Base-by-base conservation (phyloP, 2,113 vertebrate species). In the Bujurquina vittata region DNA sequence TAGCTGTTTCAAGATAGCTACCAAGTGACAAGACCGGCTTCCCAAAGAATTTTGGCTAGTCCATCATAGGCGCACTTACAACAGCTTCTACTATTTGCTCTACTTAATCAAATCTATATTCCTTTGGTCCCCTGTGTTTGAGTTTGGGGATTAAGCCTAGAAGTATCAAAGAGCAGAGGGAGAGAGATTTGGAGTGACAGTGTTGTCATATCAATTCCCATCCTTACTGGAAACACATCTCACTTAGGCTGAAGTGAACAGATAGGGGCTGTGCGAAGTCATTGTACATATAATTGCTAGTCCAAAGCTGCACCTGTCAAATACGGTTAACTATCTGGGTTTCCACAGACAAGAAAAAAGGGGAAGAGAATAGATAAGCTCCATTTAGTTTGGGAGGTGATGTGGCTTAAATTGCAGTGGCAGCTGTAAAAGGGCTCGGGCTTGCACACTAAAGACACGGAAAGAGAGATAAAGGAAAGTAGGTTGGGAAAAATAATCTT, bases 231-330 rank as follows among this genome's bases (percentile, higher is more conserved):
- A 84, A 80, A 79, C 86, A 75, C 79, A 75, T 86, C 65, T 93
- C 79, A 83, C 67, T 89, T 89, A 84, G 86, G 72, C 84, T 83
- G 74, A 74, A 81, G 23, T 76, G 79, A 92, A 85, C 81, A 88
- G 84, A 91, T 80, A 88, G 77, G 81, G 37, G 75, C 84, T n/a
- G 26, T 74, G 77, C 60, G 84, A 80, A 75, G 75, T 82, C 65
- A 85, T 77, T 90, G 82, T 89, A 88, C 87, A 90, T 89, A 92
- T 92, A 93, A 93, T 91, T 90, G 92, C 83, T 23, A 73, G 84
- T 75, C 81, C 82, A 83, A 83, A 91, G 88, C 83, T 75, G 84
- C 92, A 93, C 89, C 91, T 93, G 92, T 92, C 92, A 92, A 89
- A 91, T 88, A 87, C 17, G 49, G 91, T 94, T 91, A 94, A 84